Conservation (phyloP, 2,888 invertebrate species). For the Ypsolopha scabrella region DNA sequence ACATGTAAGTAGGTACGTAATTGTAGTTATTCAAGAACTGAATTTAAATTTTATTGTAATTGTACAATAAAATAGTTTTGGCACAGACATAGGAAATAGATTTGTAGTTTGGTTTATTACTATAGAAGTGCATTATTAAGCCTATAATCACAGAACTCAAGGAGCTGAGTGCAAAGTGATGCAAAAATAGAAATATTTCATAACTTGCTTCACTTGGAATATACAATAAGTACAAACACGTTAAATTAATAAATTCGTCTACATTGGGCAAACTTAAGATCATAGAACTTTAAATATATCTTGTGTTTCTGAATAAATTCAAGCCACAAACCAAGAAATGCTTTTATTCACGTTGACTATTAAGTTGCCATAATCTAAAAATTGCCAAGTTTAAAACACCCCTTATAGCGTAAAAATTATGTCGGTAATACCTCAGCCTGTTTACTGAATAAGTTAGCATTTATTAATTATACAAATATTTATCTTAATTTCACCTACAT, state of each 20-base stretch:
- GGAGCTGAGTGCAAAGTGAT: slow-evolving; percentile 44
- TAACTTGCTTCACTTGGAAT: neutral
- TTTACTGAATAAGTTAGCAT: slow-evolving; percentile 22
- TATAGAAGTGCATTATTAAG: slow-evolving; percentile 43
- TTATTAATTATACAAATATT: slow-evolving; percentile 18
- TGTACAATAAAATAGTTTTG: slow-evolving; percentile 27
- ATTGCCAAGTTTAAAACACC: too few species aligned
- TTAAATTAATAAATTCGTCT: neutral
- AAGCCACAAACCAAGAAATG: too few species aligned
- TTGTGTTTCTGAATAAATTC: too few species aligned
- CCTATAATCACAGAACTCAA: slow-evolving; percentile 64
- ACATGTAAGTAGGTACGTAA: too few species aligned
- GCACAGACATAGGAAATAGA: slow-evolving; percentile 52
- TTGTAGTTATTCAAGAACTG: too few species aligned
- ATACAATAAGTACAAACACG: neutral
- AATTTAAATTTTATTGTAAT: too few species aligned
- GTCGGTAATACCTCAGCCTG: slow-evolving; percentile 18
- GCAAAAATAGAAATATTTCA: slow-evolving; percentile 44
- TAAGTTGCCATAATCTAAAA: too few species aligned
- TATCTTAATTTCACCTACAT: slow-evolving; percentile 22
- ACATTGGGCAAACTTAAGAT: neutral
- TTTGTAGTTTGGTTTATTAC: slow-evolving; percentile 20
- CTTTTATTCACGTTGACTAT: too few species aligned
- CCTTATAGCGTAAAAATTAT: slow-evolving; percentile 37
- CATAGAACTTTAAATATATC: too few species aligned